A percentile compares a stretch with the other conserved stretches of the same genome.
These are phyloP conservation scores for Cherax destructor DNA, from an alignment of 1,140 invertebrate genomes.

Conservation along the genomic window DNA sequence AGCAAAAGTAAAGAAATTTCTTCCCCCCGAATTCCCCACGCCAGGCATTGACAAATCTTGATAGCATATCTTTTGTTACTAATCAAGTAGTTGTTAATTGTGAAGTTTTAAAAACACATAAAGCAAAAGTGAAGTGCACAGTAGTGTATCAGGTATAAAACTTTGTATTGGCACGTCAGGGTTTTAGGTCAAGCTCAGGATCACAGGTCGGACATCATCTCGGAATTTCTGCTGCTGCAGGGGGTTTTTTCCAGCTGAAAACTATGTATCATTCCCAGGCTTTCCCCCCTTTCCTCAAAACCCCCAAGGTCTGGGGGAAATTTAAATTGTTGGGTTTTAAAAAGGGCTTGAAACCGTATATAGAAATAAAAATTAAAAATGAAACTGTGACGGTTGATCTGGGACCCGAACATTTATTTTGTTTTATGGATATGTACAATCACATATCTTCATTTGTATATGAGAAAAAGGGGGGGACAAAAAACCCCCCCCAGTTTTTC, in stretches of 20 bases:
- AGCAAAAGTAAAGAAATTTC: conserved; percentile 22
- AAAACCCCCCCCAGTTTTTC: background rate
- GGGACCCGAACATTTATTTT: conserved; percentile 75
- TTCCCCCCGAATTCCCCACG: conserved; percentile 26
- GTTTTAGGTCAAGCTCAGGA: conserved; percentile 28
- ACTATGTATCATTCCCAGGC: conserved; percentile 64
- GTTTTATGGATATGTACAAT: conserved; percentile 69
- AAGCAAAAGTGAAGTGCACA: conserved; percentile 56
- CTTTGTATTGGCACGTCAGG: conserved; percentile 46
- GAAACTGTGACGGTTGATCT: conserved; percentile 73
- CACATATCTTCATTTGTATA: conserved; percentile 44
- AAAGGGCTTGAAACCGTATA: conserved; percentile 75
- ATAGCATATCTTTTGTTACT: conserved; percentile 56
- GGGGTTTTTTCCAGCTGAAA: conserved; percentile 58
- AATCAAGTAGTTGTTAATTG: conserved; percentile 61
- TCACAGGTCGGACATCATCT: conserved; percentile 40
- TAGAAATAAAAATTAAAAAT: conserved; percentile 73
- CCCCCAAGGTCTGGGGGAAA: conserved; percentile 78
- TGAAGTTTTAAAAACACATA: conserved; percentile 54
- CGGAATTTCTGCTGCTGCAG: conserved; percentile 43
- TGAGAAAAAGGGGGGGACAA: background rate
- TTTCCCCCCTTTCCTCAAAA: conserved; percentile 77
- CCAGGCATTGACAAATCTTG: conserved; percentile 45
- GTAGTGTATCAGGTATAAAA: conserved; percentile 56
- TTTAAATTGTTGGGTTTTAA: conserved; percentile 79